Evolutionary conservation across 2,888 invertebrate species (phyloP).

Genomic region (Hesperia comma): DNA sequence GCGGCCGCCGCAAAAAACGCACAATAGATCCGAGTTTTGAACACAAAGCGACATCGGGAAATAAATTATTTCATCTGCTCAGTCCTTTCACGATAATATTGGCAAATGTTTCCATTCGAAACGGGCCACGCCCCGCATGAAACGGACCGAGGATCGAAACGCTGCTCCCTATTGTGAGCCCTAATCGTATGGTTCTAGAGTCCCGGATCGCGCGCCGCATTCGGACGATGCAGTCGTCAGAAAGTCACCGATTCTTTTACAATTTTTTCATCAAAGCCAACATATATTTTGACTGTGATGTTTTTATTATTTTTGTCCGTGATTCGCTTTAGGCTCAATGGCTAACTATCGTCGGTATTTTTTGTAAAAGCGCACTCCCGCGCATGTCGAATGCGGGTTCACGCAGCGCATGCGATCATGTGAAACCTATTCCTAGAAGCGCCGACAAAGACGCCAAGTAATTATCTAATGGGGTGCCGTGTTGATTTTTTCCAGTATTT

Average conservation of each 20-base stretch:
- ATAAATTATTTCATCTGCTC: conserved; percentile 84
- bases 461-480: conserved; percentile 77
- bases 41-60: conserved; percentile 81
- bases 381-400: conserved; percentile 61
- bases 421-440: conserved; percentile 62
- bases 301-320: conserved; percentile 83
- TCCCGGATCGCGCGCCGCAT: conserved; percentile 38
- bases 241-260: conserved; percentile 75
- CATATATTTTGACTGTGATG: conserved; percentile 84
- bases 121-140: conserved; percentile 77
- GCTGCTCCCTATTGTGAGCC: conserved; percentile 39
- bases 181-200: conserved; percentile 41
- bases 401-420: conserved; percentile 50
- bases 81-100: conserved; percentile 83
- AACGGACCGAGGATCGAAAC: conserved; percentile 57
- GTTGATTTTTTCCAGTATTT: conserved; percentile 74
- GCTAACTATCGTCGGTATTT: conserved; percentile 66
- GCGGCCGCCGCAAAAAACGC: conserved; percentile 74
- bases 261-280: conserved; percentile 70
- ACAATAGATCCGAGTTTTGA: conserved; percentile 79
- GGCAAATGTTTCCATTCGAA: conserved; percentile 83
- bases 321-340: conserved; percentile 69
- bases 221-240: conserved; percentile 63
- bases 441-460: conserved; percentile 73
- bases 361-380: conserved; percentile 68